phyloP scores from a whole-genome alignment of 2,797 vertebrate genomes.

The Eulemur albifrons region DNA sequence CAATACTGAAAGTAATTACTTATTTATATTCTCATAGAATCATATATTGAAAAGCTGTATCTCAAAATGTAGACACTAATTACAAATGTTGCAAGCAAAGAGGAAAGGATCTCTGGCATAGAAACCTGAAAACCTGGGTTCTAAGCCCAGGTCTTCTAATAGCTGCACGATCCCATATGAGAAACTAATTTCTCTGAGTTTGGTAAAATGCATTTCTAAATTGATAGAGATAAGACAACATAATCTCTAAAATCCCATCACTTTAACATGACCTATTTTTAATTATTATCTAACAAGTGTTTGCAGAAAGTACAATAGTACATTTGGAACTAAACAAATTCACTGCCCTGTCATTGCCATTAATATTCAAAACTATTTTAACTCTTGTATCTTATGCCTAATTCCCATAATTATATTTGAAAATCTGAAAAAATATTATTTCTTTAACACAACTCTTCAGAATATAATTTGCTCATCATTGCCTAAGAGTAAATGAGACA shows the following conservation, averaged over 20 bases:
- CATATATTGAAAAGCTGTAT: not conserved
- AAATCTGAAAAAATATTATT: slow-evolving; percentile 26
- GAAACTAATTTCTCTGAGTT: not conserved
- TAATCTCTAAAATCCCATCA: not conserved
- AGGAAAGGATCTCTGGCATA: not conserved
- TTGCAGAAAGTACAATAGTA: not conserved
- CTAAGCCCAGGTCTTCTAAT: not conserved
- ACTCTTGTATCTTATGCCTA: not conserved
- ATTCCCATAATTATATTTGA: not conserved
- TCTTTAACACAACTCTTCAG: not conserved
- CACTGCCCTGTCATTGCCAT: not conserved
- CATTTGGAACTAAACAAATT: slow-evolving; percentile 18
- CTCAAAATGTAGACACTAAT: not conserved
- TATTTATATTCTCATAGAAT: not conserved
- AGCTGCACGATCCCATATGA: not conserved
- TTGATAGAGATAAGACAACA: not conserved
- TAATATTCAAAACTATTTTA: not conserved
- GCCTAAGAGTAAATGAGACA: slow-evolving; percentile 10
- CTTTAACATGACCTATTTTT: not conserved
- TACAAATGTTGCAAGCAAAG: not conserved
- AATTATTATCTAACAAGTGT: not conserved
- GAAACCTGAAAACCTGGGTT: not conserved
- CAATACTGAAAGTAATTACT: not conserved
- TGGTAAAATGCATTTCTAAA: not conserved
- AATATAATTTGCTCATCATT: not conserved